These are phyloP conservation scores for Drosophila rhopaloa DNA, from an alignment of 1,140 invertebrate genomes.

Conservation along the genomic window DNA sequence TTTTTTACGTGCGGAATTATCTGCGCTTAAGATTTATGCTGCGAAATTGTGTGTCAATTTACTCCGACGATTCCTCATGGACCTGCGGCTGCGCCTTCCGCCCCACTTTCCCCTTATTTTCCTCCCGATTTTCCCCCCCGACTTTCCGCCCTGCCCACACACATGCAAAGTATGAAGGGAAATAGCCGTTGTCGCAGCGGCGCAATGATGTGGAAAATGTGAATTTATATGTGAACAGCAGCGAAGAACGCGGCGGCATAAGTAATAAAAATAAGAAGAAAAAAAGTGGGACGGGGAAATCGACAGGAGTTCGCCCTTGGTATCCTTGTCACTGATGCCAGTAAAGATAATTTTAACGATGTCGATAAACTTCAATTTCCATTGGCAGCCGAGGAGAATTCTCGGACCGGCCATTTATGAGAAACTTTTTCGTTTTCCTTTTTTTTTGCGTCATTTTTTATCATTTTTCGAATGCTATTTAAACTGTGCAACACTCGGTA, in stretches of 20 bases:
- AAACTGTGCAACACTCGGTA: conserved; percentile 60
- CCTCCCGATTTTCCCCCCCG: conserved; percentile 7
- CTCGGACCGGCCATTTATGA: conserved; percentile 58
- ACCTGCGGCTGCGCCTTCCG: conserved; percentile 4
- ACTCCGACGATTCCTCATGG: conserved; percentile 48
- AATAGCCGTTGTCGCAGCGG: conserved; percentile 56
- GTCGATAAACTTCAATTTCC: conserved; percentile 82
- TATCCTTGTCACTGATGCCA: conserved; percentile 59
- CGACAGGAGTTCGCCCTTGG: conserved; percentile 34
- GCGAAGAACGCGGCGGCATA: conserved; percentile 64
- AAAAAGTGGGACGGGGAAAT: conserved; percentile 21
- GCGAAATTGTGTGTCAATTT: conserved; percentile 73
- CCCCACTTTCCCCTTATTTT: neutral
- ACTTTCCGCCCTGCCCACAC: neutral
- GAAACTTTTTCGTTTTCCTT: conserved; percentile 32
- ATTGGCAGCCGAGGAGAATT: conserved; percentile 48
- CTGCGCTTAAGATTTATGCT: conserved; percentile 61
- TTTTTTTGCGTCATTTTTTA: conserved; percentile 42
- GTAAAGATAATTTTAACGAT: conserved; percentile 83
- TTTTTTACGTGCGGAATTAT: conserved; percentile 74
- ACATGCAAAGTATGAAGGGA: conserved; percentile 63
- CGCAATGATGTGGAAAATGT: conserved; percentile 80
- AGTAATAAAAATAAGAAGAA: conserved; percentile 46
- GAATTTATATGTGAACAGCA: conserved; percentile 69
- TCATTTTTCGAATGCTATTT: conserved; percentile 49